These are phyloP conservation scores for Clavelina lepadiformis DNA, from an alignment of 23 tunicate species.

Conservation along the genomic window DNA sequence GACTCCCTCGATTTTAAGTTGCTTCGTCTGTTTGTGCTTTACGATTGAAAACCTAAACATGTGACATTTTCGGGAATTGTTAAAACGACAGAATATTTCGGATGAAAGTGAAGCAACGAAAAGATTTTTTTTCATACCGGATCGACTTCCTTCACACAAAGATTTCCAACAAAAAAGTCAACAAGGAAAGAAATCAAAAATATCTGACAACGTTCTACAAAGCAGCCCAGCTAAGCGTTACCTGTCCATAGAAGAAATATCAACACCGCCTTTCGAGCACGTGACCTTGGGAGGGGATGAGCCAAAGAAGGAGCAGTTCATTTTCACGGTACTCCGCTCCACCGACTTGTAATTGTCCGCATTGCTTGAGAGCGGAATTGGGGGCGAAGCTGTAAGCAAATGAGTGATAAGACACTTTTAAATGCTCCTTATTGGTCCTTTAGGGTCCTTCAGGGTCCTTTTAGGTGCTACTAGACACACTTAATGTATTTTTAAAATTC, in stretches of 20 bases:
- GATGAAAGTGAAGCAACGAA: too few species aligned
- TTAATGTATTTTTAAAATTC: constrained; percentile 2
- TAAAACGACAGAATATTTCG: too few species aligned
- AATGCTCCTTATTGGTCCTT: neutral
- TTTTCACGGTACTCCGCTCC: constrained; percentile 39
- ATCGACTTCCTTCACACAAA: neutral
- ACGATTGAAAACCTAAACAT: constrained; percentile 10
- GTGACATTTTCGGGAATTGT: too few species aligned
- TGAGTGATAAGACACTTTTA: neutral
- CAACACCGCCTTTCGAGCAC: constrained; percentile 24
- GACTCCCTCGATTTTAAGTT: constrained; percentile 21
- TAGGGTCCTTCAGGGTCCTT: too few species aligned
- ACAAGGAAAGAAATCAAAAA: too few species aligned
- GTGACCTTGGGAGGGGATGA: constrained; percentile 30
- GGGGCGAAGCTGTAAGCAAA: constrained; percentile 32
- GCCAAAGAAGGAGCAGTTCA: constrained; percentile 60
- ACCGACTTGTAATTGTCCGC: constrained; percentile 18
- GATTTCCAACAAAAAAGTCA: too few species aligned
- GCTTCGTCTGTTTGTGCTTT: too few species aligned
- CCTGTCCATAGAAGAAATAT: neutral
- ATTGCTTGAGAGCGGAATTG: constrained; percentile 29
- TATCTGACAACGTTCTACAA: neutral
- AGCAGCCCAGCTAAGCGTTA: neutral
- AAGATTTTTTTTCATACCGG: too few species aligned
- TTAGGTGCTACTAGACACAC: too few species aligned